phyloP scores from a whole-genome alignment of 2,888 invertebrate species.

The Glaucopsyche alexis region DNA sequence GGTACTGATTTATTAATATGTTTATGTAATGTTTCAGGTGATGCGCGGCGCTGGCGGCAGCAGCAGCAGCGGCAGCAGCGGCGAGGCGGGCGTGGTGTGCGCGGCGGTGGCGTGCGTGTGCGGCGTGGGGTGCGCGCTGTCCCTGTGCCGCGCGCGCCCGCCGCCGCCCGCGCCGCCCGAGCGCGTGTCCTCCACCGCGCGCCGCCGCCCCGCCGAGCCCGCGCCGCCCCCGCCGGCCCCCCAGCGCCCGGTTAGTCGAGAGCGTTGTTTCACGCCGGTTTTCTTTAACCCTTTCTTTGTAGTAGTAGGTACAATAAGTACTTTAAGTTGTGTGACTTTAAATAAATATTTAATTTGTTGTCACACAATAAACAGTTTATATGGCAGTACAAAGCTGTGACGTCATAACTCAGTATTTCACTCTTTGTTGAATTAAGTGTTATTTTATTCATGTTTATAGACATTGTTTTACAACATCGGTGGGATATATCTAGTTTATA shows the following conservation, averaged over 20 bases:
- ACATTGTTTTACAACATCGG: too few relatives aligned
- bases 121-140: constrained; percentile 82
- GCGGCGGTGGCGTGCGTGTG: constrained; percentile 82
- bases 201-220: constrained; percentile 51
- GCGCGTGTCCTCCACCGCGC: constrained; percentile 61
- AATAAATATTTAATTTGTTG: too few relatives aligned
- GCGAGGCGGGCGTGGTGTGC: constrained; percentile 83
- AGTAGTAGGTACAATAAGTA: too few relatives aligned
- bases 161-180: constrained; percentile 64
- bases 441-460: too few relatives aligned
- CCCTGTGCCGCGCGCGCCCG: constrained; percentile 75
- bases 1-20: too few relatives aligned
- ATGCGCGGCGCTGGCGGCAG: constrained; percentile 51
- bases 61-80: constrained; percentile 66
- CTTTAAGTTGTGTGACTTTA: too few relatives aligned
- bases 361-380: too few relatives aligned
- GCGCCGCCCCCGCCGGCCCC: constrained; percentile 39
- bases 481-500: too few relatives aligned
- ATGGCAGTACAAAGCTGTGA: too few relatives aligned
- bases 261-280: neutral
- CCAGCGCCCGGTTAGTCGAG: constrained; percentile 30
- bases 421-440: too few relatives aligned
- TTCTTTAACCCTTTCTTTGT: neutral
- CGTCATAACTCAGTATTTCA: too few relatives aligned
- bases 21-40: constrained; percentile 43